Conservation (phyloP, 2,113 vertebrate species). For the Dasyurus viverrinus region DNA sequence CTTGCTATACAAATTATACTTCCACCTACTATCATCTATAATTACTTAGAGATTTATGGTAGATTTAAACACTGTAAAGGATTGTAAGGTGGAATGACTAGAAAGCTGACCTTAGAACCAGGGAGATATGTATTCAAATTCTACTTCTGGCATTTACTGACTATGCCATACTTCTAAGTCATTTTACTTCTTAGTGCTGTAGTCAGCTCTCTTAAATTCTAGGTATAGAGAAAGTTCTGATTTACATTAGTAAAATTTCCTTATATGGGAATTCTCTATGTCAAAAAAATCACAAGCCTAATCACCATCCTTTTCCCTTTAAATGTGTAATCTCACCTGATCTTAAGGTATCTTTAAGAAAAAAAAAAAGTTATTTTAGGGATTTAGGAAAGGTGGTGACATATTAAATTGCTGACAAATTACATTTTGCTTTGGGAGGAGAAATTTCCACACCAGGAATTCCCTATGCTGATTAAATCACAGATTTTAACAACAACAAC, state of each 20-base stretch:
- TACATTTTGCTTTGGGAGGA: background rate
- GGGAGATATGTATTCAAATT: background rate
- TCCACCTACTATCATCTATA: background rate
- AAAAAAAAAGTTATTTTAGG: constrained; percentile 52
- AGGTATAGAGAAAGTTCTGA: background rate
- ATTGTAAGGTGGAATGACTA: background rate
- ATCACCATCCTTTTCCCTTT: background rate
- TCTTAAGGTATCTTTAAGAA: constrained; percentile 59
- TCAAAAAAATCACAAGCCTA: background rate
- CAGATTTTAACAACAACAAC: background rate
- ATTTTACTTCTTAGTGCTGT: background rate
- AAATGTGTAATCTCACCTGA: constrained; percentile 37
- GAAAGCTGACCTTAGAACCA: background rate
- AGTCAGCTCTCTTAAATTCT: background rate
- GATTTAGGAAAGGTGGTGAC: constrained; percentile 15
- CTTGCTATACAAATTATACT: background rate
- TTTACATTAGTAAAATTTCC: background rate
- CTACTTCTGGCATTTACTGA: background rate
- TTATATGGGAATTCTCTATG: background rate
- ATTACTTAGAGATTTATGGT: background rate
- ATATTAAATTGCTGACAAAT: background rate
- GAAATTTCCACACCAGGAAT: background rate
- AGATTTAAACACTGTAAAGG: background rate
- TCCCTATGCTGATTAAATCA: background rate
- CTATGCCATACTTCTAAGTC: background rate